Percentiles rank a stretch among this genome's conserved stretches.
Evolutionary conservation across 2,797 vertebrate species (phyloP).

Genomic region (Mycteria americana): DNA sequence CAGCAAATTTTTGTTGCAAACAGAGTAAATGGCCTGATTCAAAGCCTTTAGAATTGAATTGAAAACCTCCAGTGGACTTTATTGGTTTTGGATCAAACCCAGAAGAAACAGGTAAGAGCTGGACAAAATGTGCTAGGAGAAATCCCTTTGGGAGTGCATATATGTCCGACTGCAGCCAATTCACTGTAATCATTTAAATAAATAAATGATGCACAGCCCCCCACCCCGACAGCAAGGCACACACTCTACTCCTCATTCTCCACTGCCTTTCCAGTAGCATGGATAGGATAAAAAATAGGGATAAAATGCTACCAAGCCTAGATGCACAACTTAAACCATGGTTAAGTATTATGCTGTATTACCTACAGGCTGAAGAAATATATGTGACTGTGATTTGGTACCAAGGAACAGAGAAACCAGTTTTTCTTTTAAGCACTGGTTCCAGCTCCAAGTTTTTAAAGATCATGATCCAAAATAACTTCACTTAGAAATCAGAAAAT

Average conservation of each 20-base stretch:
- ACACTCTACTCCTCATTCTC: background rate
- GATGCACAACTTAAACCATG: background rate
- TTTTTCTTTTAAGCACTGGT: background rate
- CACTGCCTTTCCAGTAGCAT: background rate
- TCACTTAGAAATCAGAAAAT: background rate
- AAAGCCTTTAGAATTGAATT: background rate
- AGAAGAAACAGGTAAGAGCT: constrained; percentile 36
- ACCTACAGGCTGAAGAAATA: background rate
- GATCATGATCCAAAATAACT: background rate
- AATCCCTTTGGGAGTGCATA: background rate
- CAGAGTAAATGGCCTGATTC: background rate
- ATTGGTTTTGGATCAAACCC: constrained; percentile 35
- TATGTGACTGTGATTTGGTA: background rate
- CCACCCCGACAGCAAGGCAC: background rate
- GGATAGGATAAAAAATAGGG: background rate
- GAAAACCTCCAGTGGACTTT: constrained; percentile 3
- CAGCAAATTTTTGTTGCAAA: background rate
- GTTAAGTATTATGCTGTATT: background rate
- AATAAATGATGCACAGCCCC: background rate
- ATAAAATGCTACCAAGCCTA: background rate
- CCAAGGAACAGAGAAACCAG: background rate
- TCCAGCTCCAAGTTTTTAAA: background rate
- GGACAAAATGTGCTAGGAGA: background rate
- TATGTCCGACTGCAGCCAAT: background rate
- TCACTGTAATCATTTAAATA: background rate